Percentiles rank a stretch among this genome's conserved stretches.
phyloP scores from a whole-genome alignment of 1,140 invertebrate species.

The Hylyphantes graminicola region DNA sequence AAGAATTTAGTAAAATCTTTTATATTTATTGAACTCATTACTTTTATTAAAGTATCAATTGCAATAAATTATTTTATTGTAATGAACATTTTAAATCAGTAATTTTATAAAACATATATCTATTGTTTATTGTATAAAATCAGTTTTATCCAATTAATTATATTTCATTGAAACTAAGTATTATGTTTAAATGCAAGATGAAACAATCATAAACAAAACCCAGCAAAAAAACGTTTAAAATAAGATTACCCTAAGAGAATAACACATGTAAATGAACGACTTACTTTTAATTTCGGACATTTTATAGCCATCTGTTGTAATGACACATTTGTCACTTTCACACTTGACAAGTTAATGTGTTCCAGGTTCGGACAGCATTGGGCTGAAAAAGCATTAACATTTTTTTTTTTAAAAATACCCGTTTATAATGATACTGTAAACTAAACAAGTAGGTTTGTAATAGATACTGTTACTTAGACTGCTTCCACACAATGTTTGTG shows the following conservation, averaged over 20 bases:
- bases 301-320: slow-evolving; percentile 62
- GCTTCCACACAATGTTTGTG: too few species aligned
- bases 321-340: slow-evolving; percentile 62
- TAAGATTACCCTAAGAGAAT: too few species aligned
- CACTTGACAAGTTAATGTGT: slow-evolving; percentile 59
- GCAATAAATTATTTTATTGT: too few species aligned
- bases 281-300: slow-evolving; percentile 61
- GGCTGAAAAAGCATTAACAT: slow-evolving; percentile 16
- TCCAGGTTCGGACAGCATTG: slow-evolving; percentile 61
- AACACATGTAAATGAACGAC: neutral
- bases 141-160: too few species aligned
- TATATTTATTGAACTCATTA: neutral
- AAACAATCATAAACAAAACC: too few species aligned
- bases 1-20: neutral
- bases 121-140: too few species aligned
- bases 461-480: neutral
- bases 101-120: too few species aligned
- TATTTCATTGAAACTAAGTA: too few species aligned
- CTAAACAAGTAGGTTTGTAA: too few species aligned
- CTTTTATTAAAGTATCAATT: neutral
- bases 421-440: neutral
- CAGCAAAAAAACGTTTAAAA: too few species aligned
- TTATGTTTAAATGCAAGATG: too few species aligned
- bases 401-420: neutral
- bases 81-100: too few species aligned